phyloP scores from a whole-genome alignment of 1,140 invertebrate species.

The Drosophila serrata region DNA sequence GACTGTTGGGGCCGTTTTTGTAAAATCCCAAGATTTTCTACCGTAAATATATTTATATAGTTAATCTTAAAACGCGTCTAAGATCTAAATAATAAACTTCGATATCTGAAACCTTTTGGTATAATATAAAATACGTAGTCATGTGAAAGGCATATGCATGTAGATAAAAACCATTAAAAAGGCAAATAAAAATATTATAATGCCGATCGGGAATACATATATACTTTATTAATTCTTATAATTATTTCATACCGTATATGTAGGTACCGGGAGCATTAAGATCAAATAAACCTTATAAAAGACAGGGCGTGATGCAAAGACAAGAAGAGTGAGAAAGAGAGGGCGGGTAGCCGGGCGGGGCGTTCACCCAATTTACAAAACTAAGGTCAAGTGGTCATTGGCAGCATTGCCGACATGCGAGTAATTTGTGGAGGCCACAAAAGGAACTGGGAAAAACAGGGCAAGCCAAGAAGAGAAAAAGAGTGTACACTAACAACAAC shows the following conservation, averaged over 20 bases:
- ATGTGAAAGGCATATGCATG: too few relatives aligned
- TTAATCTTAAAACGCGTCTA: too few relatives aligned
- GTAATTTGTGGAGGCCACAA: not conserved
- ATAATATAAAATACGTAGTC: too few relatives aligned
- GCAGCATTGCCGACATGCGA: not conserved
- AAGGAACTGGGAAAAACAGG: not conserved
- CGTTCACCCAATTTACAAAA: slow-evolving; percentile 1
- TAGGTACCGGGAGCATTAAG: not conserved
- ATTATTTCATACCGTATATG: not conserved
- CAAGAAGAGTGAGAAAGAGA: not conserved
- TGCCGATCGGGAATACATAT: too few relatives aligned
- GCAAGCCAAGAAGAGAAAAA: not conserved
- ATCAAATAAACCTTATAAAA: not conserved
- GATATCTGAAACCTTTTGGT: too few relatives aligned
- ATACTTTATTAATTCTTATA: too few relatives aligned
- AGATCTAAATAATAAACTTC: too few relatives aligned
- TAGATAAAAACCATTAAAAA: too few relatives aligned
- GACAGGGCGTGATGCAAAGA: not conserved
- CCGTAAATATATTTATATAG: too few relatives aligned
- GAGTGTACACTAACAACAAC: not conserved
- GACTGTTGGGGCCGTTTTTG: too few relatives aligned
- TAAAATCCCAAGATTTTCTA: too few relatives aligned
- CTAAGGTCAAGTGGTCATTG: slow-evolving; percentile 14
- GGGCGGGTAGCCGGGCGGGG: not conserved
- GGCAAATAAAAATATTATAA: too few relatives aligned